Percentiles rank a stretch among this genome's conserved stretches.
Evolutionary conservation across 1,140 invertebrate species (phyloP).

Genomic region (Tetragonula clypearis): DNA sequence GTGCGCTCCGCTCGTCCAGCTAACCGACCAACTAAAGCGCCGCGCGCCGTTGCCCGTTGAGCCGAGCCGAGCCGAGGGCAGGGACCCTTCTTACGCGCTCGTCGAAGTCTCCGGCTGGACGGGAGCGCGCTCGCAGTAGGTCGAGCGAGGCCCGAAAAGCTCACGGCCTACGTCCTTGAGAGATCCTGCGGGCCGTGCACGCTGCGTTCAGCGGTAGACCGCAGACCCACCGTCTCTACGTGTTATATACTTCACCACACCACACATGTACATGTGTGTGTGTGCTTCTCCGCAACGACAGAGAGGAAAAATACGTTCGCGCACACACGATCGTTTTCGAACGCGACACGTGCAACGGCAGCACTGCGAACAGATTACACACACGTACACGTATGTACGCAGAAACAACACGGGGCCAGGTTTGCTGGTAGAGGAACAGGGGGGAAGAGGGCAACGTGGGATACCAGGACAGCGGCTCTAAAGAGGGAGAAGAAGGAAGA

Average conservation of each 20-base stretch:
- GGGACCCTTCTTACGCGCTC: slow-evolving; percentile 40
- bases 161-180: slow-evolving; percentile 55
- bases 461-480: slow-evolving; percentile 29
- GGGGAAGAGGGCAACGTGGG: slow-evolving; percentile 22
- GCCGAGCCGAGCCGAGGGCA: slow-evolving; percentile 33
- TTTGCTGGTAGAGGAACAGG: background rate
- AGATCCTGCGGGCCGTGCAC: slow-evolving; percentile 50
- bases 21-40: background rate
- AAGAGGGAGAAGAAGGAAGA: slow-evolving; percentile 33
- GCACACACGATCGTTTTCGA: background rate
- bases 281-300: background rate
- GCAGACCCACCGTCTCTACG: slow-evolving; percentile 16
- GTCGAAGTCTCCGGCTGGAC: slow-evolving; percentile 45
- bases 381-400: background rate
- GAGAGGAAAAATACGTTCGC: background rate
- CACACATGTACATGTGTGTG: background rate
- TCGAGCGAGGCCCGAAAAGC: slow-evolving; percentile 53
- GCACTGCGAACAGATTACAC: slow-evolving; percentile 5
- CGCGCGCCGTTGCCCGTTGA: background rate
- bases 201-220: slow-evolving; percentile 34
- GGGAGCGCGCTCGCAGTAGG: slow-evolving; percentile 39
- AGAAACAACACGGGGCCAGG: background rate
- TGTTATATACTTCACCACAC: background rate
- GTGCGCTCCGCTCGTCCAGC: background rate
- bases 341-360: slow-evolving; percentile 48